These are phyloP conservation scores for Hyperopisus bebe DNA, from an alignment of 2,113 vertebrate species.

Conservation along the genomic window DNA sequence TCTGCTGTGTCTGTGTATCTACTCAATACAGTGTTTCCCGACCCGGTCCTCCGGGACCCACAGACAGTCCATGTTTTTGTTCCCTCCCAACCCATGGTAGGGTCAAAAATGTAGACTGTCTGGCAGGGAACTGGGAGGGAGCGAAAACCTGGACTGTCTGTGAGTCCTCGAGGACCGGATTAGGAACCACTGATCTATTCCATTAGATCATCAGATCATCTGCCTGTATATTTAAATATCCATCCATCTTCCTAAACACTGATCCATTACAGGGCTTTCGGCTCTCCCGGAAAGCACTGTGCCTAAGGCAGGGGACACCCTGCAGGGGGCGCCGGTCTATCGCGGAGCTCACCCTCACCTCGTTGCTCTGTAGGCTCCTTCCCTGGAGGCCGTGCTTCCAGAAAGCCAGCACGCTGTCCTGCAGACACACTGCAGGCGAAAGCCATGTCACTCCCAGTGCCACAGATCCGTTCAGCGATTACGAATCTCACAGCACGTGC, in stretches of 20 bases:
- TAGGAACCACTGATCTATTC: background rate
- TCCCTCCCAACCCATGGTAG: background rate
- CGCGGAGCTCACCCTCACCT: conserved; percentile 40
- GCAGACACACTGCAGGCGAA: conserved; percentile 52
- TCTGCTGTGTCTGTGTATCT: background rate
- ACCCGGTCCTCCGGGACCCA: background rate
- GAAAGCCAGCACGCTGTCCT: conserved; percentile 68
- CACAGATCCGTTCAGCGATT: too few species aligned
- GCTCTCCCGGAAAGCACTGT: background rate
- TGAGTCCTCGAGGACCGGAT: background rate
- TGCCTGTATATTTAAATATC: background rate
- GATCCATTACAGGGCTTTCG: background rate
- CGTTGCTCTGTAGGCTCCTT: conserved; percentile 58
- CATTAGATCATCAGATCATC: background rate
- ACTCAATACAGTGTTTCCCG: background rate
- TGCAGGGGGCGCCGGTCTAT: background rate
- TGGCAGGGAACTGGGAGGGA: background rate
- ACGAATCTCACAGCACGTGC: background rate
- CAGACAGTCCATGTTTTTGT: background rate
- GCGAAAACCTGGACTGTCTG: background rate
- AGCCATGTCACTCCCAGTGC: background rate
- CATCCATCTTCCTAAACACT: background rate
- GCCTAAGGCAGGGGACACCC: background rate
- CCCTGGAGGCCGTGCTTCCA: conserved; percentile 69
- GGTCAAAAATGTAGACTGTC: background rate